Base-by-base conservation (phyloP, 2,113 vertebrate genomes). In the Sinocyclocheilus anophthalmus region DNA sequence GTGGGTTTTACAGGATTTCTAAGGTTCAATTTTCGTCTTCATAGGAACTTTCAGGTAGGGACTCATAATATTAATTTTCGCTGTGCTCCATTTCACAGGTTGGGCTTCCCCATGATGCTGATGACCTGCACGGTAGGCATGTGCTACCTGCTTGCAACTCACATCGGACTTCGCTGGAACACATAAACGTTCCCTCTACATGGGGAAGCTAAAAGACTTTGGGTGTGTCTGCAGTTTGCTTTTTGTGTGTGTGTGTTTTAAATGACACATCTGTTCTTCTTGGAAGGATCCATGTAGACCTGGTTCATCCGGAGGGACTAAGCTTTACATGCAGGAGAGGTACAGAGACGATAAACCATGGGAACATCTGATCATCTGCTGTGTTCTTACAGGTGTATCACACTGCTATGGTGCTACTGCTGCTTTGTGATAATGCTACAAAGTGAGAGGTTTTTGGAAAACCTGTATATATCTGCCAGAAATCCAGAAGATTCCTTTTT, bases 31-130 rank as follows among this genome's bases (percentile, higher is more conserved):
- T 50, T 53, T 53, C 45, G 16, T n/a, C 73, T 76, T 53, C 7
- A 2, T 57, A 42, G 30, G 59, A 57, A 37, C n/a, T 75, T 42
- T 57, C 26, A n/a, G 22, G 70, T 45, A 50, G 59, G 50, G 7
- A 72, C 53, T 14, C 37, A 4, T n/a, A 39, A 24, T 5, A 26
- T 80, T 39, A 72, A 39, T 33, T 77, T 80, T 70, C 26, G 48
- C 50, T 92, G 61, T 92, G 10, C 90, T 91, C 48, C 92, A n/a
- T 86, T 30, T 95, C 93, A 82, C 95, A 99, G 97, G 93, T 89
- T 99, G 89, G 98, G 98, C 39, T 99, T 99, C 91, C 98, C 98
- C 4, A 97, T 99, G 98, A 99, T 98, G 97, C 90, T 97, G 5
- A 95, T 99, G 90, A 98, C 97, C 61, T 99, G 96, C 76, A 96